Base-by-base conservation (phyloP, 2,888 invertebrate species). In the Aelia acuminata region DNA sequence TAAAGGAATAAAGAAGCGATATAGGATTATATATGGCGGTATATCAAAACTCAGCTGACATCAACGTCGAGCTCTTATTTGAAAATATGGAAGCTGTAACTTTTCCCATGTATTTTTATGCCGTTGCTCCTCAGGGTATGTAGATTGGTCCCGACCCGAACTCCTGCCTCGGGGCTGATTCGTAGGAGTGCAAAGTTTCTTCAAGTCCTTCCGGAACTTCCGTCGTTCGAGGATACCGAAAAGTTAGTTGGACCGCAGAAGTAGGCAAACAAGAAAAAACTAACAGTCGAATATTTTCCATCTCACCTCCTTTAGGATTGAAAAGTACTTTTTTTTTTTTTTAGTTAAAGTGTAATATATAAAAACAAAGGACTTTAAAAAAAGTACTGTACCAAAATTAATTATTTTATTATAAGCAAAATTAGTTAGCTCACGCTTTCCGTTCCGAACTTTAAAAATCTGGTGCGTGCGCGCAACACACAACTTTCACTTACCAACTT, bases 41-140 rank as follows among this genome's bases (percentile, higher is more conserved):
- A 18, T 63, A 63, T 63, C 63, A 31, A 4, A 31, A 31, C 31
- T 15, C 15, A 15, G 31, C 4, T 31, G 63, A 31, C 63, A 63
- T 15, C 31, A 15, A 13, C 4, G 57, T 10, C n/a, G 31, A 63
- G 15, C 10, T 57, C 20, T 15, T 20, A 63, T 63, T 63, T 63
- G 63, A 31, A 63, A 63, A 63, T 63, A 31, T 63, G 63, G 63
- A 63, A 63, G 63, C 4, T 26, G 31, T 63, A 63, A 63, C 63
- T 63, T 63, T 63, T 63, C 63, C 63, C 63, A 63, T 63, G 63
- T 63, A 63, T 63, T 63, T 63, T 63, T 63, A 63, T 63, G 63
- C 31, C 63, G 20, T 20, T 20, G 31, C 63, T 63, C 15, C 63
- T 31, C 15, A 15, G 31, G 15, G 31, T 63, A 63, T 63, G 63